Base-by-base conservation (phyloP, 2,797 vertebrate genomes). In the Alcedo quadribrachys region DNA sequence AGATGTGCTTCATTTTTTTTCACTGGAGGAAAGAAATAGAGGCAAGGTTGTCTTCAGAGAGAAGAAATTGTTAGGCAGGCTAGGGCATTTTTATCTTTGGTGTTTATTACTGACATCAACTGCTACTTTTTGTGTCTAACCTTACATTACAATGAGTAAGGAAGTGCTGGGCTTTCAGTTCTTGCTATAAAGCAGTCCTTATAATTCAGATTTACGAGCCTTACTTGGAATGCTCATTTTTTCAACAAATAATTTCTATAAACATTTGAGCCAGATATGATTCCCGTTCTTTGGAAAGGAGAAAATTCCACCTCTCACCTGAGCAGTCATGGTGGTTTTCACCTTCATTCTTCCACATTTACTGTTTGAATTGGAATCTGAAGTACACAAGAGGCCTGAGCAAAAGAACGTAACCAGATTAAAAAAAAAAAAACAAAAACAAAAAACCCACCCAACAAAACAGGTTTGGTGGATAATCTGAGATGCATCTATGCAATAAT, bases 251-350 rank as follows among this genome's bases (percentile, higher is more conserved):
- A 55, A 57, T 62, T 81, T 58, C 17, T 60, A 11, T 30, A 66
- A 87, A 63, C 85, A 35, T 5, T 22, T 33, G 33, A 48, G 79
- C 55, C 46, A 84, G 87, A 37, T 51, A 28, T 4, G 25, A 79
- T 37, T 92, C 80, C 70, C 63, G 42, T 37, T 85, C 51, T 74
- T 77, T 58, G 81, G 78, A 92, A 91, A 61, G 71, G 91, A 80
- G 37, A 93, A 46, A 73, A 61, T 30, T 79, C 53, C 50, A 51
- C 30, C 27, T 75, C 77, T 63, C 66, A 57, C 63, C 55, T 63
- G 8, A 37, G 73, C n/a, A 28, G 15, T 90, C 32, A 18, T 3
- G n/a, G 46, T 48, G n/a, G 21, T 53, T 92, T 68, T 73, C 51
- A 70, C 76, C 63, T 90, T 54, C 81, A 83, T 53, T 30, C 53